Base-by-base conservation (phyloP, 2,888 invertebrate genomes). In the Coleophora flavipennella region DNA sequence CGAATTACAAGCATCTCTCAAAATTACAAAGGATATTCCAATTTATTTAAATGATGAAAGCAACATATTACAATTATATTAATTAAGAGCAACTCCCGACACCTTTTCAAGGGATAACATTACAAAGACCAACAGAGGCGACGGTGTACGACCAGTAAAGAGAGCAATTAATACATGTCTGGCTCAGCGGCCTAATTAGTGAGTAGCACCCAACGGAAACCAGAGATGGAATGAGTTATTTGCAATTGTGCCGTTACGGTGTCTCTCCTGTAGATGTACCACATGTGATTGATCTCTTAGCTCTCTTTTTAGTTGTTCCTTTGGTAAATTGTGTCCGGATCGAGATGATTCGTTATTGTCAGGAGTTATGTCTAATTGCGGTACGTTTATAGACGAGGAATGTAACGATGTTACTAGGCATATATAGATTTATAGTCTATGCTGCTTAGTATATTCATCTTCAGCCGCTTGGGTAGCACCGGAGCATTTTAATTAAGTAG, bases 101-200 rank as follows among this genome's bases (percentile, higher is more conserved):
- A 76, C 75, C 72, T 72, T 61, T 62, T 62, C 56, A n/a, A 51
- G 56, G 45, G 67, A 66, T 74, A 67, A 67, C 62, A 63, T 75
- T 73, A 68, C 73, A 52, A 43, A 49, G 46, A 42, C 38, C 37
- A 32, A 35, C 28, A 12, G 28, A 20, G 12, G 28, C 10, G 35
- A 58, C 53, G 55, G 58, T 20, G 20, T 20, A 20, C 57, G 65
- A 59, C 58, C 59, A 62, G 66, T 67, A 67, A 59, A 57, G 60
- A 56, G 54, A 57, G 68, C 70, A 72, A 81, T 83, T 83, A 81
- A 80, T 83, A 64, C 79, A 74, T 69, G 79, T 80, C 79, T 73
- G 67, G 60, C 66, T 67, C 59, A 55, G 57, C 62, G 61, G 59
- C 65, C 73, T 83, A 81, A 81, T 83, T 83, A 81, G 77, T 64